Evolutionary conservation across 1,140 invertebrate species (phyloP).

Genomic region (Saccostrea cuccullata): DNA sequence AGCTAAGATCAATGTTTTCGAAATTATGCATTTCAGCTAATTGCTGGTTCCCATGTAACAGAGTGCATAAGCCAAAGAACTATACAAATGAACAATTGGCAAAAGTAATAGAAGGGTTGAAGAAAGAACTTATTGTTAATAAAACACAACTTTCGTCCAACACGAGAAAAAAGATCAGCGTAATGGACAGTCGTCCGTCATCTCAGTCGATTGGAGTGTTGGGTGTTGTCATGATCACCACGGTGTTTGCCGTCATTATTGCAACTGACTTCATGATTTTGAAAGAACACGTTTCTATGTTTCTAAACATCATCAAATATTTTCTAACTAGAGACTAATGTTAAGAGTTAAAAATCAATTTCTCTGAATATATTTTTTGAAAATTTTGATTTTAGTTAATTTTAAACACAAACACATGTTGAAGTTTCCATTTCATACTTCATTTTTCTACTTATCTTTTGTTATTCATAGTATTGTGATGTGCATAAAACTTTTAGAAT

Average conservation of each 20-base stretch:
- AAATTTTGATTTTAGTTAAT: no score
- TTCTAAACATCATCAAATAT: background rate
- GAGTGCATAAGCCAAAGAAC: background rate
- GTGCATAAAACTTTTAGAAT: no score
- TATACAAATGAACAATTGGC: background rate
- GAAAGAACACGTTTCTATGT: constrained; percentile 24
- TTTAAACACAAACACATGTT: no score
- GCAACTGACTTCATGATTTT: background rate
- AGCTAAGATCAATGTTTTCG: no score
- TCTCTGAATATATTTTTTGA: no score
- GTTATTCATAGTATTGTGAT: no score
- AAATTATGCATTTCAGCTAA: background rate
- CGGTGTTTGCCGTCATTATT: background rate
- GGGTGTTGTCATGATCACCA: constrained; percentile 11
- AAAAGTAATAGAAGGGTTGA: background rate
- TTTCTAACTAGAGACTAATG: no score
- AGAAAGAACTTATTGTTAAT: background rate
- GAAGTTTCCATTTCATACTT: no score
- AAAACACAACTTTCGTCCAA: constrained; percentile 4
- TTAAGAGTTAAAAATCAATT: no score
- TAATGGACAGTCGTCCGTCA: background rate
- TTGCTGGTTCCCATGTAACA: constrained; percentile 18
- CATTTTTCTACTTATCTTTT: no score
- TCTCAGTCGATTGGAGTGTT: background rate
- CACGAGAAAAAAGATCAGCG: constrained; percentile 18